phyloP scores from a whole-genome alignment of 2,888 invertebrate genomes.

The Zygothrica quintamaculata region DNA sequence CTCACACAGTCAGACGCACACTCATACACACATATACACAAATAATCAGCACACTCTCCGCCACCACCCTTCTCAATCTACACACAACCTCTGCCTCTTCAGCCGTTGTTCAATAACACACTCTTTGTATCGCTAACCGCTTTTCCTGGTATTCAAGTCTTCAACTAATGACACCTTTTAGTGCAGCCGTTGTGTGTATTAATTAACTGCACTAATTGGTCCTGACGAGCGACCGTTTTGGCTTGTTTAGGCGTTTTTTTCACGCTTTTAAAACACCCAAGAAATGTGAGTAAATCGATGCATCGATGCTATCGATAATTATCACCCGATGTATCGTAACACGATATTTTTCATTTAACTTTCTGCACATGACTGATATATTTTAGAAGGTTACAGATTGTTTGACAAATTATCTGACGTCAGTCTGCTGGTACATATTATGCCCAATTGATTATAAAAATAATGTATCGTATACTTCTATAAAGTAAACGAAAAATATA shows the following conservation, averaged over 20 bases:
- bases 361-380: neutral
- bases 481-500: too few relatives aligned
- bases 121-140: constrained; percentile 33
- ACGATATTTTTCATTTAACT: constrained; percentile 24
- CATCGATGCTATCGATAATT: constrained; percentile 69
- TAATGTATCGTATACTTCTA: too few relatives aligned
- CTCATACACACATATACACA: constrained; percentile 40
- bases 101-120: constrained; percentile 69
- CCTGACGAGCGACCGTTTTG: constrained; percentile 45
- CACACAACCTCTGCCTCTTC: constrained; percentile 52
- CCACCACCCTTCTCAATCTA: constrained; percentile 50
- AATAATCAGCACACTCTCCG: constrained; percentile 38
- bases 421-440: constrained; percentile 1
- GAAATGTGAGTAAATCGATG: constrained; percentile 78
- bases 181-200: constrained; percentile 31
- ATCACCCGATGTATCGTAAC: constrained; percentile 36
- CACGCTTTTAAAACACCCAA: constrained; percentile 78
- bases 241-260: constrained; percentile 75
- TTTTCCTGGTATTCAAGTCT: constrained; percentile 27
- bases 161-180: constrained; percentile 26
- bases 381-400: constrained; percentile 4
- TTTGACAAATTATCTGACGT: constrained; percentile 11
- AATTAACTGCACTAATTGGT: constrained; percentile 55
- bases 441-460: too few relatives aligned
- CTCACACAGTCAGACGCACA: constrained; percentile 43